Evolutionary conservation across 1,140 invertebrate species (phyloP).

Genomic region (Sitodiplosis mosellana): DNA sequence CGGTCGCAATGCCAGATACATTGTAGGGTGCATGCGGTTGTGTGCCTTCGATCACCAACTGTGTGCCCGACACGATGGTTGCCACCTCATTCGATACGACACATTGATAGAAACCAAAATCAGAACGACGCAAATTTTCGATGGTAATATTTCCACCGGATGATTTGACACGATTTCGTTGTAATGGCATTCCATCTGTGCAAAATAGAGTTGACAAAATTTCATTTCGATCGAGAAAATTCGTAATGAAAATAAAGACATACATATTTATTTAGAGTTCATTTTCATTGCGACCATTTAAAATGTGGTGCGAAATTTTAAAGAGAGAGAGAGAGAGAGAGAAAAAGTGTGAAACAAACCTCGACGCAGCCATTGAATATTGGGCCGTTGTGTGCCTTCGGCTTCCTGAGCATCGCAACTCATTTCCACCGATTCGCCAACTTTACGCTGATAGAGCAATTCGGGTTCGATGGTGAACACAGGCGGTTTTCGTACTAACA

Average conservation of each 20-base stretch:
- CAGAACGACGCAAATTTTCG: constrained; percentile 62
- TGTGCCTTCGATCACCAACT: constrained; percentile 85
- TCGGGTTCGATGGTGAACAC: constrained; percentile 69
- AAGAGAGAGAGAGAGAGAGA: too few relatives aligned
- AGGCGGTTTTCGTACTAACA: constrained; percentile 83
- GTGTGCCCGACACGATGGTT: constrained; percentile 73
- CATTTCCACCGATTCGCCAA: constrained; percentile 80
- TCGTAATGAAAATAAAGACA: too few relatives aligned
- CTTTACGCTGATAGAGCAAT: constrained; percentile 68
- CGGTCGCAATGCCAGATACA: constrained; percentile 65
- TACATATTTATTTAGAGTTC: too few relatives aligned
- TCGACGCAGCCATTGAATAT: constrained; percentile 75
- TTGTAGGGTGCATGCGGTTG: constrained; percentile 94
- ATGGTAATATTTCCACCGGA: constrained; percentile 82
- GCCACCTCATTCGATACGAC: constrained; percentile 88
- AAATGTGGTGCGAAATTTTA: too few relatives aligned
- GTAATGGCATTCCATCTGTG: constrained; percentile 52
- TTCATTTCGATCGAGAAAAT: too few relatives aligned
- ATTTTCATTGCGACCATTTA: too few relatives aligned
- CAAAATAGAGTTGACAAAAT: too few relatives aligned
- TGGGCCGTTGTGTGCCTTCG: constrained; percentile 77
- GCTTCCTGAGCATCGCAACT: constrained; percentile 79
- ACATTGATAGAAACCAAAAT: constrained; percentile 91
- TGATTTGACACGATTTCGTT: constrained; percentile 56
- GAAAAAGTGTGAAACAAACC: too few relatives aligned